Evolutionary conservation across 2,888 invertebrate species (phyloP), one percentile per base, ranked within the genome.

Genomic region (Eristalis pertinax): DNA sequence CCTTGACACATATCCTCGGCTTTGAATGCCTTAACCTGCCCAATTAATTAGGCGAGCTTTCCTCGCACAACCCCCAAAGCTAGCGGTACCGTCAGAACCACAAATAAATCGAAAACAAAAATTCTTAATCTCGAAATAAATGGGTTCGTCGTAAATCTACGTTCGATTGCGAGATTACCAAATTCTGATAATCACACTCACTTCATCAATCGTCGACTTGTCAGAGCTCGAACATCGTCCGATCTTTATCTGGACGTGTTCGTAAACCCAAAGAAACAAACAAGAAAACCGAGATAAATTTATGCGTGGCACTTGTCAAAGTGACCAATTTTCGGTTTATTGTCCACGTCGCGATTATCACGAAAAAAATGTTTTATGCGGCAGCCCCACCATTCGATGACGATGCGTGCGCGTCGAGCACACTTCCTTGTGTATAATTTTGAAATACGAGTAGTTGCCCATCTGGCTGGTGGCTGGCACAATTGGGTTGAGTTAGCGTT

Each of bases 11-110:
- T 77, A 69, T 35, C 24, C 24, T 10, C 50, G 35, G 29, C 62
- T 50, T 75, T 65, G 58, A 75, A 38, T n/a, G 75, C 67, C 58
- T 15, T 69, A 69, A 77, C 50, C 77, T 24, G n/a, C 29, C 22
- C 43, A 69, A 77, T 77, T 77, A 69, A 77, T 77, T 77, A 77
- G n/a, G 2, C 35, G 43, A 69, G 62, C 62, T 63, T 63, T 69
- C 32, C 19, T 10, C 50, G 69, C 50, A 63, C 35, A 63, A 35
- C 50, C 24, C 32, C 43, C 22, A 10, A n/a, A 15, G 4, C 15
- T n/a, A 50, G 26, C 67, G 24, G 70, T 32, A 56, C 38, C 10
- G 24, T 38, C 70, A 60, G 72, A 72, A 26, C 60, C 60, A 26
- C 7, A 72, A 72, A 60, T 60, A 58, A 62, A n/a, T 24, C 11